Evolutionary conservation across 2,113 vertebrate species (phyloP), one percentile per base, ranked within the genome.

Genomic region (Pseudonaja textilis): DNA sequence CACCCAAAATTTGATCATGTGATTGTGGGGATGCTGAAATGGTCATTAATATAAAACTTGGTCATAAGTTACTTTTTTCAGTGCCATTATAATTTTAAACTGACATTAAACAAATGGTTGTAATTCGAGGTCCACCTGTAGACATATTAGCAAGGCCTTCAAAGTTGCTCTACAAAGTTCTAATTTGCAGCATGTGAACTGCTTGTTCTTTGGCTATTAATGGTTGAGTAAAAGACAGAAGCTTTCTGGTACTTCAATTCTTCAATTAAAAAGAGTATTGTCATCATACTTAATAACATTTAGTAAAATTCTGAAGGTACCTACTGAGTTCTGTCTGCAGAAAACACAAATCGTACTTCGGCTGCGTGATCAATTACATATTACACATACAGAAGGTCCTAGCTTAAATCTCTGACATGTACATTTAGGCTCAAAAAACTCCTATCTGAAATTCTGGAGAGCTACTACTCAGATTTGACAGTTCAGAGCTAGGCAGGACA

Each of bases 281-380:
- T 74, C 69, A 39, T 81, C 34, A 81, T 81, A 39, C 8, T 81
- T 81, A 81, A 81, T 42, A 81, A 42, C 74, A 81, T 39, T 81
- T 81, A 42, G 14, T 34, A 20, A 74, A 64, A 34, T 34, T 74
- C n/a, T 74, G 69, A 74, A 74, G 74, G 3, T 9, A 42, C 59
- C 57, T 61, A 5, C 34, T 81, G n/a, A 39, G 25, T 88, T 92
- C 89, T 92, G 85, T 85, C 91, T 93, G 16, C 91, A 93, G 34
- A 94, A 91, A 89, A 55, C 87, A 74, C 0, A 0, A 0, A 90
- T 92, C 20, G n/a, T 64, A 64, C 74, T 93, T 29, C 56, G 57
- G 74, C 34, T 81, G 74, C 18, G 1, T 81, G 18, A 81, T 81
- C 69, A 20, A 16, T 81, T 7, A 39, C 14, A 74, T 22, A 42